These are phyloP conservation scores for Naso thynnoides DNA, from an alignment of 2,797 vertebrate species.

Conservation along the genomic window DNA sequence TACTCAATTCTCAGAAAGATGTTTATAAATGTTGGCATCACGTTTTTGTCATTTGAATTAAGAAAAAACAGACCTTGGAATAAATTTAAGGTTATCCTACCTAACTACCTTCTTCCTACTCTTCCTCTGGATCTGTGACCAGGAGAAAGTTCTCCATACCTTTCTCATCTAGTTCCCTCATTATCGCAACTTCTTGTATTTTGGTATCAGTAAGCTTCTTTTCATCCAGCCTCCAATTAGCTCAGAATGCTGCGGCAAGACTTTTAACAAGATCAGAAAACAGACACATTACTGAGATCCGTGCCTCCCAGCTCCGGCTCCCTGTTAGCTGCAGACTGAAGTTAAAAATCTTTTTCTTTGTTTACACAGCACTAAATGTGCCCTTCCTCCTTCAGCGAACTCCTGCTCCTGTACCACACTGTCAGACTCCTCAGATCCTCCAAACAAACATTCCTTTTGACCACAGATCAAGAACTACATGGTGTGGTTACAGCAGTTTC, in stretches of 20 bases:
- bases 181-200: slow-evolving; percentile 31
- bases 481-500: neutral
- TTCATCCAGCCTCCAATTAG: slow-evolving; percentile 52
- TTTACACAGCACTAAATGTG: slow-evolving; percentile 30
- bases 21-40: neutral
- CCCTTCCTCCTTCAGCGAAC: neutral
- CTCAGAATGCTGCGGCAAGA: slow-evolving; percentile 27
- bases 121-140: neutral
- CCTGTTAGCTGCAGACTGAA: slow-evolving; percentile 13
- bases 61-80: neutral
- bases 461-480: slow-evolving; percentile 24
- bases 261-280: slow-evolving; percentile 55
- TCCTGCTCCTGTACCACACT: slow-evolving; percentile 2
- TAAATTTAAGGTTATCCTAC: neutral
- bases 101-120: neutral
- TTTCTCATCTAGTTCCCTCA: slow-evolving; percentile 12
- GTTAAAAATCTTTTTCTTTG: slow-evolving; percentile 33
- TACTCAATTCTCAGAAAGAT: neutral
- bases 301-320: slow-evolving; percentile 18
- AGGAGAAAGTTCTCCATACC: neutral
- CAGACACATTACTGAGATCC: slow-evolving; percentile 12
- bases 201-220: slow-evolving; percentile 3
- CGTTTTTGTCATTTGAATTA: neutral
- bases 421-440: slow-evolving; percentile 39
- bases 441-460: slow-evolving; percentile 15